Percentiles rank a stretch among this genome's conserved stretches.
These are phyloP conservation scores for Pachyrhynchus sulphureomaculatus DNA, from an alignment of 1,140 invertebrate species.

Conservation along the genomic window DNA sequence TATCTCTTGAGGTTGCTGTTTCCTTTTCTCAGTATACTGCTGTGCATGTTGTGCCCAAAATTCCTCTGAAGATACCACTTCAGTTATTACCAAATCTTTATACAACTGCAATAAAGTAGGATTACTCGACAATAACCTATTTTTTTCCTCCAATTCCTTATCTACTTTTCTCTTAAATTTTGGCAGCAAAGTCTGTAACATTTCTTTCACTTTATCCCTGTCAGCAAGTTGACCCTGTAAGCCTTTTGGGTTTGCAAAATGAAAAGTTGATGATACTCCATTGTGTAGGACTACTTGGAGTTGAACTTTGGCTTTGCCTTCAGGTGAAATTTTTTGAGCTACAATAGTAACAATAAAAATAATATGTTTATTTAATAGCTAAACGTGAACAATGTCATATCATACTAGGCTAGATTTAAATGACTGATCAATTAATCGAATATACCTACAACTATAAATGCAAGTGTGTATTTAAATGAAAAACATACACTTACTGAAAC, in stretches of 20 bases:
- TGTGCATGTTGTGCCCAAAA: conserved; percentile 91
- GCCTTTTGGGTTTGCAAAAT: conserved; percentile 90
- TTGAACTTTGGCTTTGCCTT: conserved; percentile 97
- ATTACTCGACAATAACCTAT: conserved; percentile 79
- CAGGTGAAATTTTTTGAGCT: conserved; percentile 98
- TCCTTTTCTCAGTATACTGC: conserved; percentile 73
- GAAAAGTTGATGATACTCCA: conserved; percentile 93
- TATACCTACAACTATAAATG: no score
- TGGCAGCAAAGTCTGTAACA: conserved; percentile 88
- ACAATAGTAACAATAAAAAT: conserved; percentile 47
- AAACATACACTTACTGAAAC: no score
- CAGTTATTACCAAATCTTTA: conserved; percentile 90
- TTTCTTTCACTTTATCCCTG: conserved; percentile 90
- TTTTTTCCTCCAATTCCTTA: conserved; percentile 89
- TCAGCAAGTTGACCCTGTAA: conserved; percentile 82
- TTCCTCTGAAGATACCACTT: conserved; percentile 92
- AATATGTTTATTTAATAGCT: conserved; percentile 3
- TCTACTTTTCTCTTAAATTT: conserved; percentile 94
- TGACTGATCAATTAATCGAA: not conserved
- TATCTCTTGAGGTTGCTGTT: conserved; percentile 75
- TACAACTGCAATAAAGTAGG: conserved; percentile 82
- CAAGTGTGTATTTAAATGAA: no score
- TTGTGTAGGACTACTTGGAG: conserved; percentile 96
- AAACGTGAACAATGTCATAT: not conserved
- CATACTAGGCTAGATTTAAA: not conserved